Evolutionary conservation across 2,113 vertebrate genomes (phyloP).

Genomic region (Kryptolebias marmoratus): DNA sequence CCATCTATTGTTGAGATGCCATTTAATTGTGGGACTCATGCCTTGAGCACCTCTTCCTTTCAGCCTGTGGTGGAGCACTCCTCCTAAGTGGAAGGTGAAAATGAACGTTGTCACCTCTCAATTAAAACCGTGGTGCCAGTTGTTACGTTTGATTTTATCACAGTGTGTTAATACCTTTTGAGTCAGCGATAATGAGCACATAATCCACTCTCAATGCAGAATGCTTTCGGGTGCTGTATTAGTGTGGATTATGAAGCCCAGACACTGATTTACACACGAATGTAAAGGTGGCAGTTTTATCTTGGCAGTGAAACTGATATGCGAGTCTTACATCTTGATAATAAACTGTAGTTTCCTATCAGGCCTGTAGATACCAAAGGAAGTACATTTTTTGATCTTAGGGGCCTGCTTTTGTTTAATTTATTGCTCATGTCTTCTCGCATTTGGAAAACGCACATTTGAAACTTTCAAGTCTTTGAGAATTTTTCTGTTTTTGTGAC

Average conservation of each 20-base stretch:
- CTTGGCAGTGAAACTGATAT: conserved; percentile 7
- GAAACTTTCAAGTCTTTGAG: background rate
- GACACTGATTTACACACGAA: conserved; percentile 23
- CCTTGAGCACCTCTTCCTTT: conserved; percentile 58
- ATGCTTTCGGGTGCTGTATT: conserved; percentile 1
- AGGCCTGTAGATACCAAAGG: background rate
- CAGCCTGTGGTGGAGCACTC: conserved; percentile 49
- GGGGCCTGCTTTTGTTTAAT: background rate
- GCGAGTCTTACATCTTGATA: conserved; percentile 16
- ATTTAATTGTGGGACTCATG: conserved; percentile 57
- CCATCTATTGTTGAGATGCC: conserved; percentile 63
- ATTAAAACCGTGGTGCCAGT: conserved; percentile 34
- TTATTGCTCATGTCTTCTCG: background rate
- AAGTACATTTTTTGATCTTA: conserved; percentile 2
- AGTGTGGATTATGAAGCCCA: conserved; percentile 35
- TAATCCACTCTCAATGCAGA: conserved; percentile 50
- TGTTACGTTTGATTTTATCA: conserved; percentile 54
- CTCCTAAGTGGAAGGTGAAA: conserved; percentile 63
- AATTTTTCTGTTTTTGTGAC: conserved; percentile 16
- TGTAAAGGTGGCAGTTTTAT: conserved; percentile 25
- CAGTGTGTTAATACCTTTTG: conserved; percentile 60
- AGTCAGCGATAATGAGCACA: conserved; percentile 55
- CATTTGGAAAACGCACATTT: background rate
- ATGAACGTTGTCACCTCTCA: conserved; percentile 60
- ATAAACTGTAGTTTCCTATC: conserved; percentile 5